A percentile compares a stretch with the other conserved stretches of the same genome.
phyloP scores from a whole-genome alignment of 2,888 invertebrate species.

The Hydriomena furcata region DNA sequence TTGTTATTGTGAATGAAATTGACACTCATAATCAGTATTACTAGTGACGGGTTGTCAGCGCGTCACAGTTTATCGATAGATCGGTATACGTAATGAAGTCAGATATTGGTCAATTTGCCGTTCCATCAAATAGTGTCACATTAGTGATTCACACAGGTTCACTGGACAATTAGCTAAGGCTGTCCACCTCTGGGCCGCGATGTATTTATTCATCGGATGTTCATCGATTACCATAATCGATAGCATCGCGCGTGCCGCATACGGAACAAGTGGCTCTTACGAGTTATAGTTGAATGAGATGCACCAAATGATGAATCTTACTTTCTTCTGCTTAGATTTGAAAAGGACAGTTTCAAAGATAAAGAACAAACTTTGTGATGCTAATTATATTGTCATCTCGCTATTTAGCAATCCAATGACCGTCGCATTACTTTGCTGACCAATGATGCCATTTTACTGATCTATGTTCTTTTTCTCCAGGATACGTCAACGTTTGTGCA shows the following conservation, averaged over 20 bases:
- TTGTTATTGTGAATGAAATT: conserved; percentile 4
- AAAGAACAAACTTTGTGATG: no score
- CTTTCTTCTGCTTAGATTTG: conserved; percentile 32
- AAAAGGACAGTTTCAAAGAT: no score
- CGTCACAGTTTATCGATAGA: conserved; percentile 35
- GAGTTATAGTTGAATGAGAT: conserved; percentile 65
- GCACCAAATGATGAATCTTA: conserved; percentile 45
- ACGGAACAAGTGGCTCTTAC: conserved; percentile 63
- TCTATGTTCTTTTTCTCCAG: conserved; percentile 38
- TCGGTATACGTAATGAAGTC: conserved; percentile 40
- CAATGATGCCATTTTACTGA: background rate
- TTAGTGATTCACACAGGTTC: conserved; percentile 79
- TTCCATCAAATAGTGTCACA: conserved; percentile 65
- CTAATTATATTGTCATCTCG: no score
- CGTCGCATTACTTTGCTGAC: background rate
- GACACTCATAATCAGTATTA: background rate
- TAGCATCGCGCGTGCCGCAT: conserved; percentile 77
- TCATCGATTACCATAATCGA: conserved; percentile 82
- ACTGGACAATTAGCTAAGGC: conserved; percentile 82
- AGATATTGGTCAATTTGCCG: conserved; percentile 51
- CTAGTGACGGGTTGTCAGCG: conserved; percentile 8
- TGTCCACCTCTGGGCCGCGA: conserved; percentile 78
- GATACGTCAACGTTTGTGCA: conserved; percentile 80
- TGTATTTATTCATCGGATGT: conserved; percentile 83
- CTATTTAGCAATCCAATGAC: no score